These are phyloP conservation scores for Chamaedrilus cognettii DNA, from an alignment of 2,888 invertebrate genomes.

Conservation along the genomic window DNA sequence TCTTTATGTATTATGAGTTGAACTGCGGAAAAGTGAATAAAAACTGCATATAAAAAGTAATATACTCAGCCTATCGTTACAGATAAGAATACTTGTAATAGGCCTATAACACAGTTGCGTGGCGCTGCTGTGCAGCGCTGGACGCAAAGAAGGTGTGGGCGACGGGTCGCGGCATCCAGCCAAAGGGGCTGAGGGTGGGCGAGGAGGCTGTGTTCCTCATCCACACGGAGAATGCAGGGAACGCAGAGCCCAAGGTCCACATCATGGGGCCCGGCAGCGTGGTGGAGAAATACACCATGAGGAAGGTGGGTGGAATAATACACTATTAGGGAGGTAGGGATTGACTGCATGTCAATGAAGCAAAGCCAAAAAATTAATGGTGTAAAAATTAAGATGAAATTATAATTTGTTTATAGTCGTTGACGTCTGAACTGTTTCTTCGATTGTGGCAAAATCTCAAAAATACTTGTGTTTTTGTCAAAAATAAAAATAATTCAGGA, in stretches of 20 bases:
- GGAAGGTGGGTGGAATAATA: too few species aligned
- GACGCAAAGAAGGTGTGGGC: constrained; percentile 80
- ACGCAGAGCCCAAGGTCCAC: constrained; percentile 74
- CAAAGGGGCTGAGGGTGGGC: constrained; percentile 77
- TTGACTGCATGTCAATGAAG: too few species aligned
- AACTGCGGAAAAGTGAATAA: neutral
- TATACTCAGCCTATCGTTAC: neutral
- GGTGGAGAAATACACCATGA: constrained; percentile 69
- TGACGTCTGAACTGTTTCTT: too few species aligned
- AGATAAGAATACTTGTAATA: neutral
- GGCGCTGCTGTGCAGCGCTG: constrained; percentile 62
- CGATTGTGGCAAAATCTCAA: too few species aligned
- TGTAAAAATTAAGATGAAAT: too few species aligned
- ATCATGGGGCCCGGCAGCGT: constrained; percentile 76
- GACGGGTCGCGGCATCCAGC: constrained; percentile 79
- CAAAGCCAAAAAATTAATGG: too few species aligned
- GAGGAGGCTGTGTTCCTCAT: constrained; percentile 82
- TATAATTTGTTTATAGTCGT: too few species aligned
- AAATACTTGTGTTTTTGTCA: too few species aligned
- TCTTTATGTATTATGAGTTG: too few species aligned
- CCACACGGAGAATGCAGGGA: constrained; percentile 77
- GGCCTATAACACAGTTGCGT: neutral
- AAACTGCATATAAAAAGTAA: constrained; percentile 39
- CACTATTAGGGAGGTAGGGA: too few species aligned
- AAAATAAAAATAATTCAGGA: too few species aligned